Evolutionary conservation across 1,140 invertebrate genomes (phyloP), one percentile per base, ranked within the genome.

Genomic region (Nasonia giraulti): DNA sequence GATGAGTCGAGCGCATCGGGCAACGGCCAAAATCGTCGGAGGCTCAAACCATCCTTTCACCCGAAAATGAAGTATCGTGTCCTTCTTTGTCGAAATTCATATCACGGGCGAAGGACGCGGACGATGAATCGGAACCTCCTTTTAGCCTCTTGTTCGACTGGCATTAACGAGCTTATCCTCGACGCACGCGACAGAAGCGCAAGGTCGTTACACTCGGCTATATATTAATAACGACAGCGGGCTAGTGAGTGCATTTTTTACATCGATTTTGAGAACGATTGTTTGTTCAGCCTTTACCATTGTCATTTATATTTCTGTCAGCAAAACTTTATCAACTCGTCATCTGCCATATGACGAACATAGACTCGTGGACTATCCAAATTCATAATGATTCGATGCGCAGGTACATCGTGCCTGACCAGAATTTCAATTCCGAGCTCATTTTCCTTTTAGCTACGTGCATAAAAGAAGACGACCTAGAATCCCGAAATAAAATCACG

Each of bases 81-180:
- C 23, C 76, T 78, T 78, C 76, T 78, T 74, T 17, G 10, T 23
- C 17, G 50, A 62, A 78, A 78, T 78, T 78, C 50, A 55, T 78
- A 78, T 62, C 27, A 37, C 76, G 47, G 7, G 12, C n/a, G 47
- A 78, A 78, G 76, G 76, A 76, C 74, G 14, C 17, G 17, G 8
- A 3, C 74, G 14, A 78, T 62, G 12, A 78, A 78, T 62, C 50
- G 76, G 47, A 78, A 78, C 76, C 47, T 78, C 37, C 33, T n/a
- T 37, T 47, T 20, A 4, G 2, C 69, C 23, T 33, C 10, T 68
- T 23, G 23, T 68, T 23, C 7, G 69, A 23, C 23, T 5, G 31
- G 23, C 23, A 62, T 55, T 27, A 27, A 27, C 47, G 50, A 78
- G 50, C 76, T 62, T 78, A 78, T 55, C 11, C 73, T 75, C 40